Conservation (phyloP, 2,888 invertebrate species). For the Lucinisca nassula region DNA sequence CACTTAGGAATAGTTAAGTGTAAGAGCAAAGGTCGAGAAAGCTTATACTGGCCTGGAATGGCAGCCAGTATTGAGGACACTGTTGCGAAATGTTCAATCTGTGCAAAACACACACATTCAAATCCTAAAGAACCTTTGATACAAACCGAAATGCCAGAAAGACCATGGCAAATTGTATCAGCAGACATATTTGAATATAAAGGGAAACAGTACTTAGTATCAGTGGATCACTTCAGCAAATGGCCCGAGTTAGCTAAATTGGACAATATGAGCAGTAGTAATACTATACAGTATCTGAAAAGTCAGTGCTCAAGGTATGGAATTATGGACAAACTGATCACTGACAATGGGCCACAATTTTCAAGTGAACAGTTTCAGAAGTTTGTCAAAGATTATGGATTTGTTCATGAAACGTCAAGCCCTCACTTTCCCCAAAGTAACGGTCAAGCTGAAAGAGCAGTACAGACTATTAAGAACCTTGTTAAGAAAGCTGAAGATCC, state of each 20-base stretch:
- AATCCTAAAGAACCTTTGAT: conserved; percentile 40
- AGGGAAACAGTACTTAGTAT: conserved; percentile 53
- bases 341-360: too few relatives aligned
- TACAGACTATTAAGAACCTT: conserved; percentile 56
- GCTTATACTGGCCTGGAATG: conserved; percentile 38
- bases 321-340: too few relatives aligned
- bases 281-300: too few relatives aligned
- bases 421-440: conserved; percentile 56
- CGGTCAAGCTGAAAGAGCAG: conserved; percentile 49
- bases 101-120: conserved; percentile 15
- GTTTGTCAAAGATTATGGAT: too few relatives aligned
- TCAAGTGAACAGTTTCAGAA: too few relatives aligned
- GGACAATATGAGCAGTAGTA: too few relatives aligned
- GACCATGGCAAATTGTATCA: conserved; percentile 35
- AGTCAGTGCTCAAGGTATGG: too few relatives aligned
- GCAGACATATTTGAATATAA: conserved; percentile 31
- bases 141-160: conserved; percentile 17
- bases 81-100: conserved; percentile 35
- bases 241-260: conserved; percentile 69
- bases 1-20: conserved; percentile 40
- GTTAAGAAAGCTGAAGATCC: conserved; percentile 61
- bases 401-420: too few relatives aligned
- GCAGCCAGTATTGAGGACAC: conserved; percentile 24
- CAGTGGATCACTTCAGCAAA: conserved; percentile 70
- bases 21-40: conserved; percentile 27